phyloP scores from a whole-genome alignment of 2,797 vertebrate genomes.

The Erithacus rubecula region DNA sequence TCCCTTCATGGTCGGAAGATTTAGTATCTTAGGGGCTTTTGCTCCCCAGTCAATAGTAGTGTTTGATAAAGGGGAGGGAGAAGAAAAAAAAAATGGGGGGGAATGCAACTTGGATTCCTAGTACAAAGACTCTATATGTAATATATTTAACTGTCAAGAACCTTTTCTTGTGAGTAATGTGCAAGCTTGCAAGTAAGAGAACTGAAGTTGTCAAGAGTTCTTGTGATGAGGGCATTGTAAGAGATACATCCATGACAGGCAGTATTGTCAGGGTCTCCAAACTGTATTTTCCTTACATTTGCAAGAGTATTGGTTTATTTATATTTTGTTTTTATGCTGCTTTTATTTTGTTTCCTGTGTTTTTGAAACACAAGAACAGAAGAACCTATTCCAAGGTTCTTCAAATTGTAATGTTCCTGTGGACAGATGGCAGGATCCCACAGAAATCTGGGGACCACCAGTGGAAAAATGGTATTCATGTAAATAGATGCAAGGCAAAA shows the following conservation, averaged over 20 bases:
- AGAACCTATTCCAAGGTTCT: background rate
- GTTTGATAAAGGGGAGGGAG: slow-evolving; percentile 28
- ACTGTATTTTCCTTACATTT: background rate
- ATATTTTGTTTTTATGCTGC: background rate
- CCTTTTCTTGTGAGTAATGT: slow-evolving; percentile 1
- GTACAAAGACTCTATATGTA: background rate
- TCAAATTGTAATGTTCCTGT: background rate
- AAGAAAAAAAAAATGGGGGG: background rate
- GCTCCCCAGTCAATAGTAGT: slow-evolving; percentile 20
- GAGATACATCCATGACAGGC: background rate
- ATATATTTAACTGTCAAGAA: slow-evolving; percentile 54
- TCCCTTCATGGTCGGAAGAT: slow-evolving; percentile 57
- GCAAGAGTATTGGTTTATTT: background rate
- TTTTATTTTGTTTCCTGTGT: background rate
- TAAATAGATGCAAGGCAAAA: background rate
- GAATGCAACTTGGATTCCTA: background rate
- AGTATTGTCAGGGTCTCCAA: background rate
- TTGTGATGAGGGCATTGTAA: background rate
- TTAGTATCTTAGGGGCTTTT: slow-evolving; percentile 37
- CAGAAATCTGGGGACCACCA: background rate
- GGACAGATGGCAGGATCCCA: background rate
- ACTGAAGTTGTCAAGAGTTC: background rate
- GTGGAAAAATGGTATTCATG: background rate
- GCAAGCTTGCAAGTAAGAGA: background rate
- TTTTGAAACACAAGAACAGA: background rate